Conservation (phyloP, 1,140 invertebrate genomes). For the Bradynema listronoti region DNA sequence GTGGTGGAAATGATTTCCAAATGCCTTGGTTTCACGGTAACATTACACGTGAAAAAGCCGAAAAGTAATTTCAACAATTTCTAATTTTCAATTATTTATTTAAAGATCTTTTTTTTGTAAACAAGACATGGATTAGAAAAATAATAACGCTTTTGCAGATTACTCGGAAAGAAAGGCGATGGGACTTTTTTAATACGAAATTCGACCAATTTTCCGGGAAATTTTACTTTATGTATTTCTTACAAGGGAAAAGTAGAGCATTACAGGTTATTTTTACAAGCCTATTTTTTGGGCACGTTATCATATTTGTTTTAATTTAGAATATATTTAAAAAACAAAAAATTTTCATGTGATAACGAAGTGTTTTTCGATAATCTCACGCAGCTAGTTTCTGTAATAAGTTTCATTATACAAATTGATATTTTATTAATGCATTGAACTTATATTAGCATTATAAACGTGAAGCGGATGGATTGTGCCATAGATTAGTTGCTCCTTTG, state of each 20-base stretch:
- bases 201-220: conserved; percentile 95
- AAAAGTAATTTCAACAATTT: conserved; percentile 67
- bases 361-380: conserved; percentile 92
- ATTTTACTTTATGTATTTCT: conserved; percentile 94
- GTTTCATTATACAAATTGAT: conserved; percentile 28
- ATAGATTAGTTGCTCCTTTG: conserved; percentile 66
- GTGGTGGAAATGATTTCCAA: conserved; percentile 24
- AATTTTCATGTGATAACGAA: conserved; percentile 94
- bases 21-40: conserved; percentile 93
- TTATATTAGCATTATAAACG: conserved; percentile 80
- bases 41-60: conserved; percentile 85
- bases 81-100: conserved; percentile 2
- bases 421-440: too few species aligned
- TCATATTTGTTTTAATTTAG: conserved; percentile 33
- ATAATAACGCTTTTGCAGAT: conserved; percentile 49
- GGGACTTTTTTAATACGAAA: conserved; percentile 93
- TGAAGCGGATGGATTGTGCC: conserved; percentile 95
- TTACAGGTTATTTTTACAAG: conserved; percentile 61
- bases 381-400: conserved; percentile 82
- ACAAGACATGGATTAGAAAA: too few species aligned
- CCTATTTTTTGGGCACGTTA: conserved; percentile 14
- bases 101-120: too few species aligned
- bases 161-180: conserved; percentile 68
- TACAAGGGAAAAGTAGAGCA: conserved; percentile 82
- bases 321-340: conserved; percentile 63